Evolutionary conservation across 2,888 invertebrate genomes (phyloP).

Genomic region (Pandemis heparana): DNA sequence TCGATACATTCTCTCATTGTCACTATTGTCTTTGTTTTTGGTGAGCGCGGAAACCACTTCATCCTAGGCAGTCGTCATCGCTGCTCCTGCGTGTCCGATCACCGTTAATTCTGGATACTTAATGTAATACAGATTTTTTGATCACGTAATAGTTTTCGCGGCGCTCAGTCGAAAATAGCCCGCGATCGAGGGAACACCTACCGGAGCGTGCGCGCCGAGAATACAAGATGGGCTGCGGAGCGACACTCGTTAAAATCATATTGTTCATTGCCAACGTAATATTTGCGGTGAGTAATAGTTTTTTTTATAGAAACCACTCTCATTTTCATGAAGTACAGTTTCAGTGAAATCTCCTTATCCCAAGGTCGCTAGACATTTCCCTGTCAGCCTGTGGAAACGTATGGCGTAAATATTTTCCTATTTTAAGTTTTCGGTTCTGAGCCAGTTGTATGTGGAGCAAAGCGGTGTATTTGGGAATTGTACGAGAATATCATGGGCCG

Average conservation of each 20-base stretch:
- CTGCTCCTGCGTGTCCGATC: not conserved
- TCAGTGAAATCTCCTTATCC: not conserved
- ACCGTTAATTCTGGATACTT: constrained; percentile 8
- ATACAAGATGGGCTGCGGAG: constrained; percentile 38
- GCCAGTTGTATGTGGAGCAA: not conserved
- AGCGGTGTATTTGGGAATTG: not conserved
- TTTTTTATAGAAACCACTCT: not conserved
- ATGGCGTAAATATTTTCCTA: constrained; percentile 3
- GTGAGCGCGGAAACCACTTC: not conserved
- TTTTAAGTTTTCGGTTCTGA: constrained; percentile 1
- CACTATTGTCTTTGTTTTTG: not conserved
- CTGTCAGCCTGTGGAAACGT: not conserved
- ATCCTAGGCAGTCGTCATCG: constrained; percentile 4
- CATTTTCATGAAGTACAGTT: not conserved
- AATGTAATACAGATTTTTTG: constrained; percentile 30
- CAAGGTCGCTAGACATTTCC: constrained; percentile 18
- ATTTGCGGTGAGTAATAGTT: constrained; percentile 31
- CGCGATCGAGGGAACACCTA: constrained; percentile 12
- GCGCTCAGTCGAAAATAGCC: constrained; percentile 35
- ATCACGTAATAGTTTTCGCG: constrained; percentile 30
- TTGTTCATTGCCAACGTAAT: constrained; percentile 33
- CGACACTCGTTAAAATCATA: constrained; percentile 31
- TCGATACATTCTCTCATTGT: not conserved
- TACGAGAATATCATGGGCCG: not conserved
- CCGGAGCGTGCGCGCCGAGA: constrained; percentile 14